A percentile compares a stretch with the other conserved stretches of the same genome.
Evolutionary conservation across 2,797 vertebrate genomes (phyloP).

Genomic region (Myotis daubentonii): DNA sequence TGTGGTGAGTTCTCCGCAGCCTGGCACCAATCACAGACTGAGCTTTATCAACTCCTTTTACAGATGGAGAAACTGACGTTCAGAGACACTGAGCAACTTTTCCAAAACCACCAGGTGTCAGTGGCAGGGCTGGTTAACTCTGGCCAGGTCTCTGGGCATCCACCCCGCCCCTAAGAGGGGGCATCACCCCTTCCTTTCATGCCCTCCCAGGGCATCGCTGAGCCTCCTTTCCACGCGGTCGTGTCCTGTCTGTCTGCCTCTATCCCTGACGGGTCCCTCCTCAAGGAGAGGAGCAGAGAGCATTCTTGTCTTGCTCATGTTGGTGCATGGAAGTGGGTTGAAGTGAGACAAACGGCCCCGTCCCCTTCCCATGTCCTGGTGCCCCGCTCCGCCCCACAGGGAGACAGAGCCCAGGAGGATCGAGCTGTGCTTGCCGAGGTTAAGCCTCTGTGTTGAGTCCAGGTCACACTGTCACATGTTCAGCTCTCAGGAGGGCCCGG

Average conservation of each 20-base stretch:
- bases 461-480: neutral
- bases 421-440: neutral
- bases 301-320: neutral
- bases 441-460: neutral
- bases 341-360: neutral
- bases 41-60: neutral
- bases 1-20: neutral
- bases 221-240: neutral
- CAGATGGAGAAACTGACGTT: neutral
- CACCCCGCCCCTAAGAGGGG: fast-evolving
- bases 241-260: neutral
- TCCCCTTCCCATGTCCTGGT: neutral
- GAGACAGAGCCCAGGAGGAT: neutral
- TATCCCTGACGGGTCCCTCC: neutral
- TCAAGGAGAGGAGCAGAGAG: neutral
- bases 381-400: neutral
- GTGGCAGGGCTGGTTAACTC: neutral
- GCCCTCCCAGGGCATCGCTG: neutral
- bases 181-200: neutral
- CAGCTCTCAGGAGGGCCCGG: too few relatives aligned
- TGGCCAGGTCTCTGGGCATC: neutral
- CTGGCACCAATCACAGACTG: neutral
- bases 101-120: neutral
- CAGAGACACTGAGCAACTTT: neutral
- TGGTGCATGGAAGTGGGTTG: neutral